phyloP scores from a whole-genome alignment of 1,140 invertebrate genomes.

The Ephestia elutella region DNA sequence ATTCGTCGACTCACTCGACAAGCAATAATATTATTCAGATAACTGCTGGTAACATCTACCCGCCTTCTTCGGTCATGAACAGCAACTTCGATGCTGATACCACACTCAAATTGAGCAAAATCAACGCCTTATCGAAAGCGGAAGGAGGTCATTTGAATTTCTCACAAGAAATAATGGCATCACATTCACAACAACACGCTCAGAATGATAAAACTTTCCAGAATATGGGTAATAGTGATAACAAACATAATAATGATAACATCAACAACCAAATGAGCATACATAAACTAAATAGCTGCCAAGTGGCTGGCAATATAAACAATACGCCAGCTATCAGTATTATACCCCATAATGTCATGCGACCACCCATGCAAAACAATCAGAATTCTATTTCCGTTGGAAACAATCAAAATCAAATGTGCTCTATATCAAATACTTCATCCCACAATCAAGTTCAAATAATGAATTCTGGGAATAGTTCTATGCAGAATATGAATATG shows the following conservation, averaged over 20 bases:
- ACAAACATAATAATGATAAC: constrained; percentile 50
- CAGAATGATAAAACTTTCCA: constrained; percentile 65
- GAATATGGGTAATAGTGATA: constrained; percentile 54
- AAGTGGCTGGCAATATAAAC: constrained; percentile 52
- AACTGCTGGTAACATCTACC: constrained; percentile 63
- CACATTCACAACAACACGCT: constrained; percentile 62
- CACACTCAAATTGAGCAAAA: constrained; percentile 64
- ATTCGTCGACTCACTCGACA: constrained; percentile 46
- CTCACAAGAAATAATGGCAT: constrained; percentile 67
- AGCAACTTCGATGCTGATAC: constrained; percentile 65
- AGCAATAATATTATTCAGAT: constrained; percentile 68
- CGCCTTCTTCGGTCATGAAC: constrained; percentile 54
- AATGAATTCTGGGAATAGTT: constrained; percentile 54
- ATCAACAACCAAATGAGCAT: constrained; percentile 55
- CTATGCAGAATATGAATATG: constrained; percentile 59
- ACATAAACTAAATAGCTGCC: constrained; percentile 65
- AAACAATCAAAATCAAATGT: constrained; percentile 61
- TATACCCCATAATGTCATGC: constrained; percentile 60
- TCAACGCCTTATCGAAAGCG: constrained; percentile 63
- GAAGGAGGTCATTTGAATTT: constrained; percentile 66
- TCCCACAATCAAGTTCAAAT: constrained; percentile 57
- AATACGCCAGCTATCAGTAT: constrained; percentile 62
- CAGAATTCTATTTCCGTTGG: constrained; percentile 53
- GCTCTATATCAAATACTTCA: constrained; percentile 44
- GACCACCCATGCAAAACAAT: constrained; percentile 52